phyloP scores from a whole-genome alignment of 2,797 vertebrate genomes.

The Eutrigla gurnardus region DNA sequence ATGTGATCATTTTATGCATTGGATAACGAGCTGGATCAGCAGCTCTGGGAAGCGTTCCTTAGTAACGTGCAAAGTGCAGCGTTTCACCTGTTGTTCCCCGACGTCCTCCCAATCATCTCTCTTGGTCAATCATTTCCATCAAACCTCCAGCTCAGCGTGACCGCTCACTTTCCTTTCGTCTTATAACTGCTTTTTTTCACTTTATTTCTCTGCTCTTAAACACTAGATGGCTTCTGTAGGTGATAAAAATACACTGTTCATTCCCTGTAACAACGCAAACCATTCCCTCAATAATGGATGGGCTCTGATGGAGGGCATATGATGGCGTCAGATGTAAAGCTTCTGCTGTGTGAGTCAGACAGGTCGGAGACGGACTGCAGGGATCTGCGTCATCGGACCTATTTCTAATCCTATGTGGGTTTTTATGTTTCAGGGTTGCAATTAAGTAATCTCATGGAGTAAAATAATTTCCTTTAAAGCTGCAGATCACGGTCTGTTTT shows the following conservation, averaged over 20 bases:
- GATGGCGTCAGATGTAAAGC: constrained; percentile 18
- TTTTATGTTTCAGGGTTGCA: constrained; percentile 39
- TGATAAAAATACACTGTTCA: constrained; percentile 35
- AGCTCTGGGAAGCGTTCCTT: background rate
- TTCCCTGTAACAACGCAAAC: constrained; percentile 28
- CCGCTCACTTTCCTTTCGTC: background rate
- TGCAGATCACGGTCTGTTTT: background rate
- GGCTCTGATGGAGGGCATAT: constrained; percentile 47
- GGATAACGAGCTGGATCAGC: background rate
- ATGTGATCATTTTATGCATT: background rate
- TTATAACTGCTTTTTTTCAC: background rate
- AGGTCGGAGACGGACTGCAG: constrained; percentile 17
- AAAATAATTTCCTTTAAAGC: background rate
- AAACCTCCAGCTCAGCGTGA: constrained; percentile 4
- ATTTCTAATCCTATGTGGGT: constrained; percentile 33
- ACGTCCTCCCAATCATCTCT: background rate
- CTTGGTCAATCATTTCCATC: constrained; percentile 1
- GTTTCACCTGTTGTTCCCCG: constrained; percentile 10
- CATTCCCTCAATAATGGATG: constrained; percentile 50
- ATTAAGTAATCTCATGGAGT: constrained; percentile 41
- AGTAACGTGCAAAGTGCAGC: background rate
- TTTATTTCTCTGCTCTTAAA: constrained; percentile 9
- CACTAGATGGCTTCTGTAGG: background rate
- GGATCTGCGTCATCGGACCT: constrained; percentile 20
- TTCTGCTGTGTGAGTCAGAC: constrained; percentile 1